A percentile compares a stretch with the other conserved stretches of the same genome.
phyloP scores from a whole-genome alignment of 2,113 vertebrate genomes.

The Hemicordylus capensis region DNA sequence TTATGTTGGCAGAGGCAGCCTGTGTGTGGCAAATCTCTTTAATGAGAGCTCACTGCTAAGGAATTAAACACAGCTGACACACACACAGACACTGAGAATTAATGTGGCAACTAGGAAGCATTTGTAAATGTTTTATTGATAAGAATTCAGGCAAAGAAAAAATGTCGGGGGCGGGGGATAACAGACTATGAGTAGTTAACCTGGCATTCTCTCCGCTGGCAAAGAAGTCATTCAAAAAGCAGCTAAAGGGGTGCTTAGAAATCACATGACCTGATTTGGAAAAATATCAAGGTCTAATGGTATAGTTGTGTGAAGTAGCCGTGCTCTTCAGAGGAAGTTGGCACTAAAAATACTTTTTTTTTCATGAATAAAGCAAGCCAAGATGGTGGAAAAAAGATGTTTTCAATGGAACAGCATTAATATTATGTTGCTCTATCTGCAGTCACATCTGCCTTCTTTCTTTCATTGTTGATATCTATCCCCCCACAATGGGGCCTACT shows the following conservation, averaged over 20 bases:
- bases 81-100: neutral
- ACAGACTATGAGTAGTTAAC: constrained; percentile 41
- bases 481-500: constrained; percentile 20
- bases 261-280: constrained; percentile 67
- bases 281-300: constrained; percentile 67
- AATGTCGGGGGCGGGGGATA: neutral
- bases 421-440: neutral
- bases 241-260: constrained; percentile 65
- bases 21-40: constrained; percentile 41
- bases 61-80: neutral
- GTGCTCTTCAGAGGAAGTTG: constrained; percentile 56
- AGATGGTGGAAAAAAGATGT: constrained; percentile 60
- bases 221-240: constrained; percentile 53
- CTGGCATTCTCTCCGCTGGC: constrained; percentile 45
- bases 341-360: constrained; percentile 75
- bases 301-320: constrained; percentile 64
- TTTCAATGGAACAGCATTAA: constrained; percentile 60
- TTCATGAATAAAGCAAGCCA: constrained; percentile 64
- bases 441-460: neutral
- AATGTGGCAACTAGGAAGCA: neutral
- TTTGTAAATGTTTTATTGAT: neutral
- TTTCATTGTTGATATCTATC: neutral
- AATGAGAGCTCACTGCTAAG: constrained; percentile 22
- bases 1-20: constrained; percentile 32
- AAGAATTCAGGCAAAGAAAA: constrained; percentile 4